Percentiles rank a stretch among this genome's conserved stretches.
phyloP scores from a whole-genome alignment of 1,140 invertebrate species.

The Medauroidea extradentata region DNA sequence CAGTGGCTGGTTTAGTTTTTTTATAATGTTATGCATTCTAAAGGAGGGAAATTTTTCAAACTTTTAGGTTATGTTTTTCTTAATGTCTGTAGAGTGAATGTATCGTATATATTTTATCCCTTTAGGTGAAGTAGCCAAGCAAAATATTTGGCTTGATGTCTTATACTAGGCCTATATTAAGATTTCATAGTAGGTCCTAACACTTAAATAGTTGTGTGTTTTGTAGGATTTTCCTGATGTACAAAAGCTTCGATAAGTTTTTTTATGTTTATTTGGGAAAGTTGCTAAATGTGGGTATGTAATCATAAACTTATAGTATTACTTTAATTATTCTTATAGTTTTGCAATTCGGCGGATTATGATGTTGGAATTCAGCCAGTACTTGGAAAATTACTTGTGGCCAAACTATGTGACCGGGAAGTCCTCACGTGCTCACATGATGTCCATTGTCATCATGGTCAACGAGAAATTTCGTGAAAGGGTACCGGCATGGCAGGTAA shows the following conservation, averaged over 20 bases:
- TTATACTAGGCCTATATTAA: too few species aligned
- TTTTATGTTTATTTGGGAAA: not conserved
- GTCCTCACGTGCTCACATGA: slow-evolving; percentile 74
- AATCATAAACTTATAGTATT: not conserved
- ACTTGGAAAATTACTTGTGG: slow-evolving; percentile 96
- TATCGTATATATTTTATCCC: too few species aligned
- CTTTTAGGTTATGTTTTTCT: too few species aligned
- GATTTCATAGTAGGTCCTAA: too few species aligned
- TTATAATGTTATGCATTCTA: too few species aligned
- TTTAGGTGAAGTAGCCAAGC: too few species aligned
- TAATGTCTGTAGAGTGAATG: too few species aligned
- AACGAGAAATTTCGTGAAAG: slow-evolving; percentile 98
- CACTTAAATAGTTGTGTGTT: too few species aligned
- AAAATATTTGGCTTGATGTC: too few species aligned
- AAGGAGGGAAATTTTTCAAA: too few species aligned
- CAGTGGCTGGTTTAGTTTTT: too few species aligned
- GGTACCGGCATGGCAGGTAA: slow-evolving; percentile 91
- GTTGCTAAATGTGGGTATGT: not conserved
- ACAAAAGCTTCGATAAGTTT: not conserved
- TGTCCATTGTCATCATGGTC: slow-evolving; percentile 95
- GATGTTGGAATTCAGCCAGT: slow-evolving; percentile 96
- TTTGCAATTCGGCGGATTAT: slow-evolving; percentile 86
- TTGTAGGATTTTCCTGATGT: too few species aligned
- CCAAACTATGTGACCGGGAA: slow-evolving; percentile 73
- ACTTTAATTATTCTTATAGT: slow-evolving; percentile 45